Conservation (phyloP, 35 echinoderm and acorn worm species). For the Apostichopus japonicus region DNA sequence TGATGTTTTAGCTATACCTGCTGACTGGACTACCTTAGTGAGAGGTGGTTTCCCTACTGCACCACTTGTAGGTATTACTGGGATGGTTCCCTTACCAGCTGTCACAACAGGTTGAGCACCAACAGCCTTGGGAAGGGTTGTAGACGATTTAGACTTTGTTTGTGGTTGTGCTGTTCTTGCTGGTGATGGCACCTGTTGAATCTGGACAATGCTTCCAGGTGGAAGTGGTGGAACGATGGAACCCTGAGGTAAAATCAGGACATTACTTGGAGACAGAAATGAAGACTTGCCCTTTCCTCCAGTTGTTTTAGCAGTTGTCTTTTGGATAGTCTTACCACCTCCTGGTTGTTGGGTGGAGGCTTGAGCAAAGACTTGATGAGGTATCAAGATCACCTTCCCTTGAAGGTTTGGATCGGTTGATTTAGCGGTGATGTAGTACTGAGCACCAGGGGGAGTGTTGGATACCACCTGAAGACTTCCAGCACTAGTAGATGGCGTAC, state of each 20-base stretch:
- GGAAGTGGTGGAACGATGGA: constrained; percentile 92
- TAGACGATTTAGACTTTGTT: constrained; percentile 58
- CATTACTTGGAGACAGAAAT: constrained; percentile 97
- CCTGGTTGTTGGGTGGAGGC: constrained; percentile 57
- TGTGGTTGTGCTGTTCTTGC: constrained; percentile 49
- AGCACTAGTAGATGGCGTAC: background rate
- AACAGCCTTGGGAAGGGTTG: constrained; percentile 31
- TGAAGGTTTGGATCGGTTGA: constrained; percentile 97
- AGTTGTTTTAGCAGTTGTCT: constrained; percentile 33
- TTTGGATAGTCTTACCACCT: constrained; percentile 42
- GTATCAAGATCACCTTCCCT: constrained; percentile 97
- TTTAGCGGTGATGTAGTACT: constrained; percentile 97
- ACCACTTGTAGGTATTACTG: constrained; percentile 43
- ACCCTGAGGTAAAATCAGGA: constrained; percentile 91
- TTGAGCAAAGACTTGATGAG: constrained; percentile 94
- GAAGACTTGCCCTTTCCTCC: constrained; percentile 46
- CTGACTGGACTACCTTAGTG: constrained; percentile 68
- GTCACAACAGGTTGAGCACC: constrained; percentile 51
- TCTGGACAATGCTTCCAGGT: constrained; percentile 98
- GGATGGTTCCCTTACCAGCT: constrained; percentile 16
- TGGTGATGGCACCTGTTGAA: constrained; percentile 91
- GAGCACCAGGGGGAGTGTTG: constrained; percentile 75
- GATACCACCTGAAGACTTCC: constrained; percentile 57
- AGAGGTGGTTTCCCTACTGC: constrained; percentile 51
- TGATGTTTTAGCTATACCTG: constrained; percentile 16